Evolutionary conservation across 2,113 vertebrate genomes (phyloP).

Genomic region (Ammodytes dubius): DNA sequence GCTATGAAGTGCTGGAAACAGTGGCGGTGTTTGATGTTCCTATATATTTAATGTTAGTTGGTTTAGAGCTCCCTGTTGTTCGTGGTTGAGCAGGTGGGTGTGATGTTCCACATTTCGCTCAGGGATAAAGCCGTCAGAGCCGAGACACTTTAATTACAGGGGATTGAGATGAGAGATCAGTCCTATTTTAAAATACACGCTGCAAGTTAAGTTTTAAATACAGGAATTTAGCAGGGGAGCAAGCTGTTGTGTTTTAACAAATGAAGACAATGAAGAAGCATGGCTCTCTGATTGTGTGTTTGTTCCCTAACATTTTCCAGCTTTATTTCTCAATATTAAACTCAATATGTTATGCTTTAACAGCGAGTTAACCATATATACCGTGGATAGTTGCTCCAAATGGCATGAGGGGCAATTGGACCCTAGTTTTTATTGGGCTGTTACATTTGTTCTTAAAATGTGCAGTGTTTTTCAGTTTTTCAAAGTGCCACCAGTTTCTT

Average conservation of each 20-base stretch:
- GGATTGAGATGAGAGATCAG: slow-evolving; percentile 10
- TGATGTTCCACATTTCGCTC: slow-evolving; percentile 41
- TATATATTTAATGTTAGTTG: slow-evolving; percentile 35
- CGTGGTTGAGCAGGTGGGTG: slow-evolving; percentile 64
- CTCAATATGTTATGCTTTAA: background rate
- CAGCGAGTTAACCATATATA: background rate
- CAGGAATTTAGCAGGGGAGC: background rate
- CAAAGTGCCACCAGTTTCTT: background rate
- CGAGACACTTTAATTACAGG: slow-evolving; percentile 50
- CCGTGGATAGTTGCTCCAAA: background rate
- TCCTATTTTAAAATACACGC: slow-evolving; percentile 18
- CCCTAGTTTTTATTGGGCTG: background rate
- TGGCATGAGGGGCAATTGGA: background rate
- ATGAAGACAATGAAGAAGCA: background rate
- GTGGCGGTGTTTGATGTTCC: slow-evolving; percentile 11
- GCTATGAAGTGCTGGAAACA: slow-evolving; percentile 26
- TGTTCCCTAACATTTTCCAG: background rate
- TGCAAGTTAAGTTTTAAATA: slow-evolving; percentile 3
- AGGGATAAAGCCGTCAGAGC: slow-evolving; percentile 42
- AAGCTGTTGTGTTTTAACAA: background rate
- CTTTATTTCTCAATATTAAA: background rate
- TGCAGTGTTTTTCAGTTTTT: background rate
- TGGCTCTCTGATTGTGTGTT: background rate
- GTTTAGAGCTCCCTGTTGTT: slow-evolving; percentile 36
- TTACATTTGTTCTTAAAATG: background rate